Evolutionary conservation across 2,797 vertebrate genomes (phyloP), one percentile per base, ranked within the genome.

Genomic region (Urosaurus nigricauda): DNA sequence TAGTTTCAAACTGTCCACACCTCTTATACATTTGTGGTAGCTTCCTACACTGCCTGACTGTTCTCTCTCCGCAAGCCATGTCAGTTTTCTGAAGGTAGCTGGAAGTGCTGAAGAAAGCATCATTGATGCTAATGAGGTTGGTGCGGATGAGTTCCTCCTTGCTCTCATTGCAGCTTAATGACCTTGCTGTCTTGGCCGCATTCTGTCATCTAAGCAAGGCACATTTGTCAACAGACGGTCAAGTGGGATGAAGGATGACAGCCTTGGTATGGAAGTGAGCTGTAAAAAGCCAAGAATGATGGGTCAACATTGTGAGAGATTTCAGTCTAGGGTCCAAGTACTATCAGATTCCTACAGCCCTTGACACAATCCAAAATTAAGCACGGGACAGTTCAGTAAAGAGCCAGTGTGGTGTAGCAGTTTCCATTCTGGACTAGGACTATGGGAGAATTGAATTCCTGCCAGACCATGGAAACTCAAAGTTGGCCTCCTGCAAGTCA

Each of bases 111-210:
- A 79, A 74, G 73, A 21, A 71, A 75, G 84, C 32, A 4, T 51
- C 17, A 32, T 37, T 84, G 21, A 74, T 81, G 83, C 68, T 89
- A 89, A 85, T 40, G 16, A 89, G 78, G 77, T 63, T 35, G 19
- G 68, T 43, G 11, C 65, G 17, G 16, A 78, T 78, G 7, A 35
- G 65, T 87, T 19, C 71, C 43, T 12, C 35, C 79, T 87, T 37
- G 60, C 53, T 79, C 80, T 71, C 73, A 80, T 85, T 85, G 77
- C 78, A 16, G 68, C 73, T 80, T 85, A 85, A 89, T 81, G 70
- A 85, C 83, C 88, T 85, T 81, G 83, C 83, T 89, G 47, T 74
- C 83, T 65, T 81, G 65, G 77, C 53, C 8, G 26, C 51, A 1
- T 40, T 79, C 51, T 24, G 78, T 75, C 77, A 11, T 80, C 35